Conservation (phyloP, 2,113 vertebrate species). For the Aptenodytes forsteri region DNA sequence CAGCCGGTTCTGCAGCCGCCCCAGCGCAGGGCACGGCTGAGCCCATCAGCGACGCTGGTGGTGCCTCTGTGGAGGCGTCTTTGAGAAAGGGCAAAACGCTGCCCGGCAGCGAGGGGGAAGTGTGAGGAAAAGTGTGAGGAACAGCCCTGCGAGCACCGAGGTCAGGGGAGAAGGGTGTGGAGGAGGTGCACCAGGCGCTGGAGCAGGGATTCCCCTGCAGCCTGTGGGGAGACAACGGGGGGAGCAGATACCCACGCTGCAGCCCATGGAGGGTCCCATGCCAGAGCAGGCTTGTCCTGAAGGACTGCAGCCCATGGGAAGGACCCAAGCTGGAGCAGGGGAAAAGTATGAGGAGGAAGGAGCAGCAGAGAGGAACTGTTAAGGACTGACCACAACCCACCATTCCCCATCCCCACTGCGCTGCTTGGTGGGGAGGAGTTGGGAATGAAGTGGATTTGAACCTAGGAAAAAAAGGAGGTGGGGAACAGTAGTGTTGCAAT, state of each 20-base stretch:
- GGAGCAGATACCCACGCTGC: neutral
- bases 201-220: too few relatives aligned
- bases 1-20: neutral
- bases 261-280: accelerated
- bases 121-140: accelerated
- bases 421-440: accelerated
- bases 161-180: neutral
- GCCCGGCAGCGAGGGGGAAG: neutral
- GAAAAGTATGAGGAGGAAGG: neutral
- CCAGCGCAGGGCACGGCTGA: neutral
- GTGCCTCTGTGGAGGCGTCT: neutral
- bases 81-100: neutral
- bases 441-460: neutral
- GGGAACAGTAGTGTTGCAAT: neutral
- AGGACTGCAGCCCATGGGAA: neutral
- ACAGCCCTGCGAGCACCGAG: neutral
- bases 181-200: neutral
- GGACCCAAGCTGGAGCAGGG: neutral
- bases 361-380: neutral
- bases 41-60: neutral
- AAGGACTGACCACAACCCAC: neutral
- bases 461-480: neutral
- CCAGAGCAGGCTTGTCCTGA: neutral
- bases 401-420: accelerated
- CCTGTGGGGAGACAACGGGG: accelerated